phyloP scores from a whole-genome alignment of 1,140 invertebrate species.

The fruit fly (Drosophila melanogaster) region Release_6_plus_ISO1_MT NT_033777.3:15555501-15556000 shows the following conservation, averaged over 20 bases:
- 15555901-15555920: conserved; percentile 17
- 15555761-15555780: conserved; percentile 67
- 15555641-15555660: conserved; percentile 71
- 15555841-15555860: conserved; percentile 34
- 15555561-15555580: conserved; percentile 54
- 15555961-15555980: conserved; percentile 58
- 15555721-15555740: conserved; percentile 65
- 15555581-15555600: conserved; percentile 66
- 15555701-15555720: conserved; percentile 80
- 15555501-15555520: conserved; percentile 18
- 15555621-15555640: conserved; percentile 77
- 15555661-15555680: conserved; percentile 55
- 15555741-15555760: conserved; percentile 60
- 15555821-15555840: conserved; percentile 79
- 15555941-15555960: conserved; percentile 6
- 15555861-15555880: conserved; percentile 5
- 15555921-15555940: conserved; percentile 11
- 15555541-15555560: conserved; percentile 23
- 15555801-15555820: conserved; percentile 82
- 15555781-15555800: conserved; percentile 81
- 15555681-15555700: conserved; percentile 47
- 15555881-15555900: conserved; percentile 13
- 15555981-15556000: conserved; percentile 75
- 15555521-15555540: conserved; percentile 50
- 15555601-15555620: conserved; percentile 46